These are phyloP conservation scores for Poeciliopsis gracilis DNA, from an alignment of 2,797 vertebrate species.

Conservation along the genomic window DNA sequence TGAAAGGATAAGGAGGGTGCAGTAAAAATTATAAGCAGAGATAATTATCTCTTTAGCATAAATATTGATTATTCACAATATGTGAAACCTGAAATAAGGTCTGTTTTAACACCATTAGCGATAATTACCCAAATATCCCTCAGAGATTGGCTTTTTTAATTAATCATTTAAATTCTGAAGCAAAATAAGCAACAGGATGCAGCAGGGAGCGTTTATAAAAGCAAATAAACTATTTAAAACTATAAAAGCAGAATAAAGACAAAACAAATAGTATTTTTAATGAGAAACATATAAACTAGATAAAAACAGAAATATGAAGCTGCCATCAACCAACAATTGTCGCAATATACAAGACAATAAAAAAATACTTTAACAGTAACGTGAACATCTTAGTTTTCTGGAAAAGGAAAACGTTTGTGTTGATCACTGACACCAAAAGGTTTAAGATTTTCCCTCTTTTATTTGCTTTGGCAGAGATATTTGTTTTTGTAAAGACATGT, in stretches of 20 bases:
- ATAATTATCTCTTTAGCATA: not conserved
- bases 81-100: not conserved
- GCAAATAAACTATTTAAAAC: not conserved
- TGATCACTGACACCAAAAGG: not conserved
- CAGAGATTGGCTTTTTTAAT: not conserved
- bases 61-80: not conserved
- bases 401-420: not conserved
- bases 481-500: no score
- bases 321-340: not conserved
- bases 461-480: not conserved
- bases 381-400: not conserved
- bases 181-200: not conserved
- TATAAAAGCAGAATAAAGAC: not conserved
- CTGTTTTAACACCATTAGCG: not conserved
- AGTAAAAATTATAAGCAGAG: not conserved
- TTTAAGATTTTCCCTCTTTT: not conserved
- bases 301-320: not conserved
- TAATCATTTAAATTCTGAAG: not conserved
- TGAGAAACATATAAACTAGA: not conserved
- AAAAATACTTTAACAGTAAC: not conserved
- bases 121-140: not conserved
- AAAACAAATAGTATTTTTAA: not conserved
- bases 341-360: not conserved
- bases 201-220: not conserved
- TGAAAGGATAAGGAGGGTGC: not conserved